Conservation (phyloP, 2,888 invertebrate genomes). For the Desoria tigrina region DNA sequence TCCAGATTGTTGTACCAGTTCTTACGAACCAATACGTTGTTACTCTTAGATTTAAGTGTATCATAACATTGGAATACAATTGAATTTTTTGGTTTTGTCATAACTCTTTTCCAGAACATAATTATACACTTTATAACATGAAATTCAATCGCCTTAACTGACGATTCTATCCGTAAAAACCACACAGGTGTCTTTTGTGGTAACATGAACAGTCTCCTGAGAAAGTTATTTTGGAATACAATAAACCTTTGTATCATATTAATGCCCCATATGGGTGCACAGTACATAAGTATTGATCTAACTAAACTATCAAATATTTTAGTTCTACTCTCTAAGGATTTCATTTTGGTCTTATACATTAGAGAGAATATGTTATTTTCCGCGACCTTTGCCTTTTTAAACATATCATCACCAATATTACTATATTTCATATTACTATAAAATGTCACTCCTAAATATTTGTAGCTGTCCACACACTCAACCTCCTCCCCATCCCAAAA, state of each 20-base stretch:
- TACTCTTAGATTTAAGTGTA: neutral
- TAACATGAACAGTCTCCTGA: neutral
- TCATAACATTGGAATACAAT: neutral
- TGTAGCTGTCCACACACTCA: no score
- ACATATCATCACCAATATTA: neutral
- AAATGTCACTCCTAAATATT: constrained; percentile 20
- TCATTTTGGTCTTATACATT: neutral
- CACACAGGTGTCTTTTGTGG: neutral
- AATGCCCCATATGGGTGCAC: constrained; percentile 8
- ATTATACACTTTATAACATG: neutral
- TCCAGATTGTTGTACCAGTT: neutral
- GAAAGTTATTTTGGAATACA: constrained; percentile 6
- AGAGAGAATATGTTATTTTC: neutral
- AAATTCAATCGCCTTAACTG: neutral
- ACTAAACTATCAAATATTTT: constrained; percentile 8
- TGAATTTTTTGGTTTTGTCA: neutral
- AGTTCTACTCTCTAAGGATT: neutral
- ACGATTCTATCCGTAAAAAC: constrained; percentile 15
- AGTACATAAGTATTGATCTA: constrained; percentile 12
- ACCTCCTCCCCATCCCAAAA: no score
- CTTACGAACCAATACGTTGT: neutral
- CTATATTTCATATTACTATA: neutral
- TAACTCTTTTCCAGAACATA: neutral
- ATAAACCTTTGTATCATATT: neutral
- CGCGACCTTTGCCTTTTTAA: constrained; percentile 14